Base-by-base conservation (phyloP, 2,113 vertebrate species). In the Zosterops hypoxanthus region DNA sequence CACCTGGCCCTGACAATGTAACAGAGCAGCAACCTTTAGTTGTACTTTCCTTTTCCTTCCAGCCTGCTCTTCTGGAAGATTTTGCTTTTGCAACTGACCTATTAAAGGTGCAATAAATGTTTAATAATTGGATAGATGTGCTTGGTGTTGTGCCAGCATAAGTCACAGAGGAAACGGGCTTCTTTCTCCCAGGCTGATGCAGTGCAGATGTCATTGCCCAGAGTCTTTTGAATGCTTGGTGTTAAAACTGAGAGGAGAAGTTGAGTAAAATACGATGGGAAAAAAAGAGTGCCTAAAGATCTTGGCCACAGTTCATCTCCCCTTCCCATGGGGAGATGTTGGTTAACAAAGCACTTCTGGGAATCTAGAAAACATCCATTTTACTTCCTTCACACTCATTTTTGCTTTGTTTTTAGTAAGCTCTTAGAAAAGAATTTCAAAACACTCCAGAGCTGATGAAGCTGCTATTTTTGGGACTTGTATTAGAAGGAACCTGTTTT, bases 41-140 rank as follows among this genome's bases (percentile, higher is more conserved):
- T 90, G 52, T 41, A 34, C 56, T 90, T 96, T 91, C 87, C 8
- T 21, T 92, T 94, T 90, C 47, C 64, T 92, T 95, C 85, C 56
- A 66, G 52, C 80, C 29, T 68, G 46, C 29, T 66, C 39, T 83
- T 81, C 39, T 47, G 52, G 55, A 91, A 77, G 8, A 50, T 56
- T 86, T 71, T 92, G 28, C 82, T 64, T 76, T 91, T 88, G 68
- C 81, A 95, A 86, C 63, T 46, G 47, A 34, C 19, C 14, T 86
- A 79, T 78, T 86, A 82, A 44, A 92, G 52, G 12, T 64, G 49
- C 41, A 78, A 60, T 96, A 88, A 88, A 42, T 72, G 65, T 46
- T 83, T 95, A 83, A 70, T 82, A 88, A 68, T 82, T 87, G 73
- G 55, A 47, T 59, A 76, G 33, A 17, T 68, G 56, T 79, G 31